These are phyloP conservation scores for Tympanoctomys barrerae DNA, from an alignment of 2,797 vertebrate genomes.

Conservation along the genomic window DNA sequence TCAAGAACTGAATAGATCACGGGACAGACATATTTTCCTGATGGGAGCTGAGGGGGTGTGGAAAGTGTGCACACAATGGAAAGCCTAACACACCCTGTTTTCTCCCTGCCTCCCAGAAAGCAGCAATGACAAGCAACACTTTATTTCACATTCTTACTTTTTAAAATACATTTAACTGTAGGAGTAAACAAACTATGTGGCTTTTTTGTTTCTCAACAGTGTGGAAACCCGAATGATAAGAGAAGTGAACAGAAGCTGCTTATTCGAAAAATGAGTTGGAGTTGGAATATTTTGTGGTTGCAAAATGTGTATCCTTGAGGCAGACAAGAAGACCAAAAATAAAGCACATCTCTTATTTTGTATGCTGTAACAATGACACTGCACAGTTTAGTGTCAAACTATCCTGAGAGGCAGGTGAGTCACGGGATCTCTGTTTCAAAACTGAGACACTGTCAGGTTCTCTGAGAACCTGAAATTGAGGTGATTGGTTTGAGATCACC, in stretches of 20 bases:
- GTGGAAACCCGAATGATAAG: background rate
- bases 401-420: background rate
- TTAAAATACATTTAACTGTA: constrained; percentile 55
- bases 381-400: background rate
- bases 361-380: fast-evolving
- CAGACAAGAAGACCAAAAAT: background rate
- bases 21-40: constrained; percentile 4
- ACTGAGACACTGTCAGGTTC: background rate
- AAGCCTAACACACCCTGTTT: constrained; percentile 41
- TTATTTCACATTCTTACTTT: constrained; percentile 68
- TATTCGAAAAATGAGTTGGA: constrained; percentile 69
- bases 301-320: constrained; percentile 37
- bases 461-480: background rate
- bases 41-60: background rate
- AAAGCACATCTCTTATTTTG: background rate
- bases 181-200: constrained; percentile 73
- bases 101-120: constrained; percentile 32
- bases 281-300: constrained; percentile 46
- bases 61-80: constrained; percentile 46
- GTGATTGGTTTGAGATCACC: background rate
- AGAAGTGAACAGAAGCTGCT: constrained; percentile 51
- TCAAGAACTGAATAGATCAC: constrained; percentile 60
- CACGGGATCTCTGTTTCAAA: background rate
- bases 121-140: background rate
- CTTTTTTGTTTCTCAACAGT: constrained; percentile 50